Percentiles rank a stretch among this genome's conserved stretches.
These are phyloP conservation scores for Jacana jacana DNA, from an alignment of 2,113 vertebrate genomes.

Conservation along the genomic window DNA sequence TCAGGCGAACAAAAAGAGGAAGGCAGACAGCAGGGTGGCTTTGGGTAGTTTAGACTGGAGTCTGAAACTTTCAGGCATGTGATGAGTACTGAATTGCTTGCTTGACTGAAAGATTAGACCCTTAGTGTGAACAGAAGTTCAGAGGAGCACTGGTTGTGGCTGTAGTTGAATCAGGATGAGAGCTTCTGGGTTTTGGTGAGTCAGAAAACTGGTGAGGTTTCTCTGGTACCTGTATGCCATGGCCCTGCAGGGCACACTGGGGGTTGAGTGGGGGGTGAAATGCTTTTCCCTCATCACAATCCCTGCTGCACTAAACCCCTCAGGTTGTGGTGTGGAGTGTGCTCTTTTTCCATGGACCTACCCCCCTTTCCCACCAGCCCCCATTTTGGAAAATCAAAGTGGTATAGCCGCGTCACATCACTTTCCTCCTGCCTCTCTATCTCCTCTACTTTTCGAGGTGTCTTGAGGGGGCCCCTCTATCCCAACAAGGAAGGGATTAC, in stretches of 20 bases:
- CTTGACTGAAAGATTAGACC: neutral
- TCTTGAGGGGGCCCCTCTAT: neutral
- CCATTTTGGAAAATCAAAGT: neutral
- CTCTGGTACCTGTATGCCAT: rapidly evolving
- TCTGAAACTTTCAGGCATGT: neutral
- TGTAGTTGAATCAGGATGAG: neutral
- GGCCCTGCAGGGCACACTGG: rapidly evolving
- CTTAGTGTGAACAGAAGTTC: neutral
- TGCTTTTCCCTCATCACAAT: neutral
- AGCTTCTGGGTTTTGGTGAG: neutral
- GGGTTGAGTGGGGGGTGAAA: rapidly evolving
- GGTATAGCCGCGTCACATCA: rapidly evolving
- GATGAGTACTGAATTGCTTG: neutral
- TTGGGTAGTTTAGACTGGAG: neutral
- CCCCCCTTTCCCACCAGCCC: neutral
- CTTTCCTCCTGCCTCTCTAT: neutral
- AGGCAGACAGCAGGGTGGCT: neutral
- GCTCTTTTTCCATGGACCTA: neutral
- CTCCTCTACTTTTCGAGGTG: neutral
- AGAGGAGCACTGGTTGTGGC: neutral
- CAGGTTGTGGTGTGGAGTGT: rapidly evolving
- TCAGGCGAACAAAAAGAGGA: neutral
- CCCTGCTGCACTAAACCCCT: rapidly evolving
- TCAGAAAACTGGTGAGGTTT: rapidly evolving
- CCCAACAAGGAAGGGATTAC: neutral